Evolutionary conservation across 2,888 invertebrate genomes (phyloP), one percentile per base, ranked within the genome.

Genomic region (Agonopterix subpropinquella): DNA sequence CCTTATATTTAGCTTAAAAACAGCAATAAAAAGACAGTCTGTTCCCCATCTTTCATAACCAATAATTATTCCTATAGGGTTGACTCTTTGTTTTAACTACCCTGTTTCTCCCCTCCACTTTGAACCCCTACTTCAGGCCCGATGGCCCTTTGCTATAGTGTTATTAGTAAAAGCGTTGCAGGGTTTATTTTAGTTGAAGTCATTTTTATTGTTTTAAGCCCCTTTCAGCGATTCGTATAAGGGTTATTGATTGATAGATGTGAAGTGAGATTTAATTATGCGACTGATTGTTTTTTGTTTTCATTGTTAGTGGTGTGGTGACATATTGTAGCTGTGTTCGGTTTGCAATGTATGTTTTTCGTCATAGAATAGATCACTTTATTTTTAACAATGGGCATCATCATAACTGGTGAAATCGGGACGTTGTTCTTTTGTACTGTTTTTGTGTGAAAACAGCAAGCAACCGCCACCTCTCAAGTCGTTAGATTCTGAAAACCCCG

Each of bases 41-140:
- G 67, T 64, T 66, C 71, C 69, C 64, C 61, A 64, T 28, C 28
- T 28, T 67, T 70, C 66, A 64, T 28, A 74, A 70, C 74, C 78
- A 70, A 82, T 85, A 80, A 82, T 83, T 77, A 81, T 83, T 76
- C 68, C 62, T 63, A 67, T 67, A 67, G 76, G 74, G 75, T 62
- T 61, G 59, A 63, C 64, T 28, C 28, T 73, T 81, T 81, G 81
- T 83, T 82, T 80, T 71, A 77, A 64, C 69, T 64, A 68, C 73
- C 67, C 75, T 49, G 53, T 59, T 63, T 53, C 62, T 59, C 66
- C 73, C 75, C 67, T 67, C 65, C 61, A 63, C 66, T 76, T 65
- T 58, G 58, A 66, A 63, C 65, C 71, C 73, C 64, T 66, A 67
- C 77, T 80, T 65, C 65, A 65, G 61, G 67, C 59, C 65, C 61